A percentile compares a stretch with the other conserved stretches of the same genome.
Evolutionary conservation across 1,140 invertebrate genomes (phyloP).

Genomic region (Fopius arisanus): DNA sequence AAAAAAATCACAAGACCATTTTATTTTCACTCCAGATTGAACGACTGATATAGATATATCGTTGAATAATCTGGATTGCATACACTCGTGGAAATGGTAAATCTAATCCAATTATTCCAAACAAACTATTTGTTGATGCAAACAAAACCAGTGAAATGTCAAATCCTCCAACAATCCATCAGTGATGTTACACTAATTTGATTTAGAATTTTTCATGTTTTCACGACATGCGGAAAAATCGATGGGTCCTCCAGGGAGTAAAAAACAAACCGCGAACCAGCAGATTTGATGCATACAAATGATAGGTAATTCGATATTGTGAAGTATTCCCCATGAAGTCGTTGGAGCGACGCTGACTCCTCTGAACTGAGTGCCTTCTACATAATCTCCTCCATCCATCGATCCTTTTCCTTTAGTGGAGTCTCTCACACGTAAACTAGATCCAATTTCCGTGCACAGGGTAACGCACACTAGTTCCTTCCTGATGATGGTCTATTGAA

Average conservation of each 20-base stretch:
- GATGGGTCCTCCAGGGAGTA: neutral
- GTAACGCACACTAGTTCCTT: neutral
- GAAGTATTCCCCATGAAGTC: neutral
- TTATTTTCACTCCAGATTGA: too few relatives aligned
- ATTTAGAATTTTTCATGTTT: too few relatives aligned
- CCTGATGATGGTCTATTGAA: neutral
- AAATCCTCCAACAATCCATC: neutral
- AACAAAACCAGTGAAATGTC: neutral
- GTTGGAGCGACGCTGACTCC: neutral
- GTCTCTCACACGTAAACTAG: neutral
- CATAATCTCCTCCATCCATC: neutral
- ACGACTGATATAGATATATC: too few relatives aligned
- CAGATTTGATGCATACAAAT: constrained; percentile 13
- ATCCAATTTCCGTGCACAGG: neutral
- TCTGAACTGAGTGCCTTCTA: neutral
- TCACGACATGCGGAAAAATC: neutral
- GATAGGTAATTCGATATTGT: neutral
- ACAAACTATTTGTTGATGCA: neutral
- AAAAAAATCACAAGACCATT: too few relatives aligned
- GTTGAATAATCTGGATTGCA: neutral
- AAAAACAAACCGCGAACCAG: neutral
- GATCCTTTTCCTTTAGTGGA: neutral
- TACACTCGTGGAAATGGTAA: neutral
- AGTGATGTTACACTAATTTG: neutral
- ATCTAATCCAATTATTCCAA: neutral